Percentiles rank a stretch among this genome's conserved stretches.
These are phyloP conservation scores for Tichodroma muraria DNA, from an alignment of 2,113 vertebrate genomes.

Conservation along the genomic window DNA sequence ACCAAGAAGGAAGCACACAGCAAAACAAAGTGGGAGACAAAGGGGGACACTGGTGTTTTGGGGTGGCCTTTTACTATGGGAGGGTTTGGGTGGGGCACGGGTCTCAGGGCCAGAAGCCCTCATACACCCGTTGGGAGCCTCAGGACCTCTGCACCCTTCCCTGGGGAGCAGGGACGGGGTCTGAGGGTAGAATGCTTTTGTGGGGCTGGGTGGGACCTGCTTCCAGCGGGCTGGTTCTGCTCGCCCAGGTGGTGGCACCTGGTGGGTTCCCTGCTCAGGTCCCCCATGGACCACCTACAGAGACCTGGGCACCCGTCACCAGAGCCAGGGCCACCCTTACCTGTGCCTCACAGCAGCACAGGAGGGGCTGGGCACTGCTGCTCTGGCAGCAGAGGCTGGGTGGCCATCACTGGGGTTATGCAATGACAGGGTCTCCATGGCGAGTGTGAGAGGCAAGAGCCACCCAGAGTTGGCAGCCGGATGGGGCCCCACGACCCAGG, in stretches of 20 bases:
- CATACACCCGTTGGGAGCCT: not conserved
- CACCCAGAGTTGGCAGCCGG: not conserved
- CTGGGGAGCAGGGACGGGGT: not conserved
- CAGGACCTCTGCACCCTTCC: not conserved
- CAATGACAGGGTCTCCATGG: not conserved
- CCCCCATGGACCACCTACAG: not conserved
- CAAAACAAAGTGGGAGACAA: conserved; percentile 24
- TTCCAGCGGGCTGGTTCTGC: not conserved
- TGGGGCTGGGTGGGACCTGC: not conserved
- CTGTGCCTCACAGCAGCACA: not conserved
- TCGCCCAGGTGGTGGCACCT: not conserved
- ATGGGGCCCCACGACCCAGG: accelerated
- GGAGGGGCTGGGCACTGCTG: not conserved
- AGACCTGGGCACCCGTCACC: not conserved
- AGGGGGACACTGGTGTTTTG: not conserved
- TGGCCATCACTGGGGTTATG: not conserved
- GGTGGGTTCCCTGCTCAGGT: not conserved
- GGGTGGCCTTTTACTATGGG: not conserved
- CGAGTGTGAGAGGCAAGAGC: not conserved
- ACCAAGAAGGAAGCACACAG: conserved; percentile 54
- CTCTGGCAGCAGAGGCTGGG: not conserved
- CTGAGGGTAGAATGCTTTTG: not conserved
- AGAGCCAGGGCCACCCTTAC: not conserved
- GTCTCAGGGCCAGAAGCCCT: not conserved
- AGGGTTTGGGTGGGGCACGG: not conserved